A percentile compares a stretch with the other conserved stretches of the same genome.
Evolutionary conservation across 2,113 vertebrate genomes (phyloP).

Genomic region (Pristiophorus japonicus): DNA sequence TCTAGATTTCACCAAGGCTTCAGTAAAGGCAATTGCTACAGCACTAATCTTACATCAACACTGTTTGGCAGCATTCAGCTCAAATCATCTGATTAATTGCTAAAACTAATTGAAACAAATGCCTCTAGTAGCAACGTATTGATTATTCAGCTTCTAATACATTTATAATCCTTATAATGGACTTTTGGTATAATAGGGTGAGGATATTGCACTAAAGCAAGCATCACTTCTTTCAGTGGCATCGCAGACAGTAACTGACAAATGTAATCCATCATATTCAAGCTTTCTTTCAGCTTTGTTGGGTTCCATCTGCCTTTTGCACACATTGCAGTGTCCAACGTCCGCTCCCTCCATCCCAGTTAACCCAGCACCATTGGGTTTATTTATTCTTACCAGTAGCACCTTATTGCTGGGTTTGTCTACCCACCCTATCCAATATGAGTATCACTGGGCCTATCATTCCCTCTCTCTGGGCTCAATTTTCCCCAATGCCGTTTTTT

Average conservation of each 20-base stretch:
- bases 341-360: not conserved
- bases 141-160: constrained; percentile 18
- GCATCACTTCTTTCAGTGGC: not conserved
- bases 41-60: not conserved
- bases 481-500: too few relatives aligned
- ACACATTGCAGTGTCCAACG: not conserved
- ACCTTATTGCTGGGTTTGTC: not conserved
- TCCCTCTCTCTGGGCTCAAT: too few relatives aligned
- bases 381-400: not conserved
- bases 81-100: constrained; percentile 28
- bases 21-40: not conserved
- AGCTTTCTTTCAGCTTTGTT: not conserved
- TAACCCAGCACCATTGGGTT: not conserved
- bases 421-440: not conserved
- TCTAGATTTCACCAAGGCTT: not conserved
- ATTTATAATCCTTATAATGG: constrained; percentile 13
- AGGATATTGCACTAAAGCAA: constrained; percentile 10
- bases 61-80: constrained; percentile 2
- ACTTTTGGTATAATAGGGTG: not conserved
- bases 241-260: not conserved
- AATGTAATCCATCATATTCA: not conserved
- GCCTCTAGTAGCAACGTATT: constrained; percentile 21
- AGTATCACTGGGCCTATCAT: not conserved
- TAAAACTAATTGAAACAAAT: constrained; percentile 35
- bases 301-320: not conserved